Conservation (phyloP, 2,888 invertebrate species). For the Eueremaeus valkanovi region DNA sequence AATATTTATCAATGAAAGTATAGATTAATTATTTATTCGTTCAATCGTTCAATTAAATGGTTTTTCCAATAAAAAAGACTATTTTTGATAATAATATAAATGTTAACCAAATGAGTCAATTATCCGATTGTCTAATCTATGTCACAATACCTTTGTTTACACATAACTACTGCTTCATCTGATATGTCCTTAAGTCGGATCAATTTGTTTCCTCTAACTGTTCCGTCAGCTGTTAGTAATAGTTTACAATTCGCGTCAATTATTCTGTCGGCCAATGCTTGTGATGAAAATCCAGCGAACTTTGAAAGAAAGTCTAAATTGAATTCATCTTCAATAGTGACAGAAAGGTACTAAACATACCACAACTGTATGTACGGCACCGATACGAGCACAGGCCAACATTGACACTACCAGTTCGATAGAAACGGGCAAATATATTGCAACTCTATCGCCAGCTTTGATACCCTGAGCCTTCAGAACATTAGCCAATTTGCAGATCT, state of each 20-base stretch:
- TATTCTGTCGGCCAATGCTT: slow-evolving; percentile 87
- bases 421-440: slow-evolving; percentile 98
- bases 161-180: slow-evolving; percentile 61
- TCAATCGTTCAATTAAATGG: no score
- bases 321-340: no score
- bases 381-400: slow-evolving; percentile 93
- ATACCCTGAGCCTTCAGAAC: slow-evolving; percentile 71
- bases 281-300: slow-evolving; percentile 93
- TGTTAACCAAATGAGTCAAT: neutral
- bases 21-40: no score
- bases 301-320: neutral
- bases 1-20: no score
- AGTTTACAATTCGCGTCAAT: slow-evolving; percentile 80
- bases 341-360: slow-evolving; percentile 62
- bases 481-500: slow-evolving; percentile 88
- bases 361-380: slow-evolving; percentile 93
- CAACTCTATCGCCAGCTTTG: slow-evolving; percentile 80
- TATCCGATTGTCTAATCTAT: neutral
- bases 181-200: slow-evolving; percentile 81
- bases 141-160: slow-evolving; percentile 47
- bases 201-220: slow-evolving; percentile 89
- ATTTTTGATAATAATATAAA: no score
- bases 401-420: slow-evolving; percentile 85
- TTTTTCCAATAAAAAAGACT: no score
- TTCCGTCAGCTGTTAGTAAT: slow-evolving; percentile 69